Evolutionary conservation across 1,140 invertebrate genomes (phyloP).

Genomic region (Nephila pilipes): DNA sequence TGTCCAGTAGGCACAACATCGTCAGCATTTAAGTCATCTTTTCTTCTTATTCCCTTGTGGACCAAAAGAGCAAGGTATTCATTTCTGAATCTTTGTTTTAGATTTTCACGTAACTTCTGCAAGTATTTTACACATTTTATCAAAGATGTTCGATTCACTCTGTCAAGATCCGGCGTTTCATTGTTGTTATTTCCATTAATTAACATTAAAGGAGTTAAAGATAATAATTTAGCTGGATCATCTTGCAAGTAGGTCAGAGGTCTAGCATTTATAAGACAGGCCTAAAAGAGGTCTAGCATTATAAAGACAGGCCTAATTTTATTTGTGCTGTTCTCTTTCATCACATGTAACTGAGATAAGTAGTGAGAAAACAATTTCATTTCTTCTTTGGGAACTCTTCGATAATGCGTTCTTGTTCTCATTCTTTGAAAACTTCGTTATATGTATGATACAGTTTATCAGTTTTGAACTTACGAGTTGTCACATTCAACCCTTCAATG

Average conservation of each 20-base stretch:
- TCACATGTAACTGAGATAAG: no score
- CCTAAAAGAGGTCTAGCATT: no score
- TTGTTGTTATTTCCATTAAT: not conserved
- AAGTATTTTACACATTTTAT: not conserved
- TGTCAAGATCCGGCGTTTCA: constrained; percentile 29
- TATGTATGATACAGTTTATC: no score
- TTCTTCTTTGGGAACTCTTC: no score
- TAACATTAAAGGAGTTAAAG: constrained; percentile 38
- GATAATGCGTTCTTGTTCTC: no score
- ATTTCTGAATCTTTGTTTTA: constrained; percentile 5
- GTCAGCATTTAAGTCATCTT: not conserved
- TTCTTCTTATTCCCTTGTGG: not conserved
- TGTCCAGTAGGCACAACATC: not conserved
- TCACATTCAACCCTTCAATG: no score
- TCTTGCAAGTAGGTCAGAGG: not conserved
- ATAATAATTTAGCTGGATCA: constrained; percentile 16
- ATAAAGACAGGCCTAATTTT: no score
- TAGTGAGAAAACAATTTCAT: no score
- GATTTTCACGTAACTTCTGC: not conserved
- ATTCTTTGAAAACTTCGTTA: no score
- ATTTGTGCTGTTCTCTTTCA: no score
- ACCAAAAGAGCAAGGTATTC: not conserved
- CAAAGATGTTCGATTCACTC: not conserved
- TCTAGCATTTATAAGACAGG: no score
- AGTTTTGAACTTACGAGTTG: no score